Base-by-base conservation (phyloP, 30 jellyfish, hydroid and myxozoan genomes). In the Chironex yamaguchii region DNA sequence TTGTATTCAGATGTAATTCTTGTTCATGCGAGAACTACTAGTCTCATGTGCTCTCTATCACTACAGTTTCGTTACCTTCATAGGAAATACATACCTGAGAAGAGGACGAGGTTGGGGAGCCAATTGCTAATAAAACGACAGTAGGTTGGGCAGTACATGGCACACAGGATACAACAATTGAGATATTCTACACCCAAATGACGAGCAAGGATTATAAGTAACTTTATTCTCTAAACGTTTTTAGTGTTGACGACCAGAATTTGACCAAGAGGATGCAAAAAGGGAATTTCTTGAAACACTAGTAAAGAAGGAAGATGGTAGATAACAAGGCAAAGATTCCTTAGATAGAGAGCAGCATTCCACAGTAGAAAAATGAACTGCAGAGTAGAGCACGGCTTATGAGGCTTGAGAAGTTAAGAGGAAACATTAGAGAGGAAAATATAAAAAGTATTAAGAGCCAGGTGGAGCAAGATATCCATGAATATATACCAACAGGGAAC, bases 131-230 rank as follows among this genome's bases (percentile, higher is more conserved):
- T 76, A 79, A 76, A 53, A 53, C 89, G 62, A 33, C 62, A 22
- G 29, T 75, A 52, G 89, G 89, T 26, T 76, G 89, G 89, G 79
- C 89, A 1, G 89, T 76, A 2, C 89, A 76, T 76, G 79, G 89
- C 29, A 68, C 0, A 52, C 53, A 67, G 29, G 29, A 12, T 12
- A 35, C 36, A 17, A 36, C 4, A 3, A 63, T 62, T 36, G 74
- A 30, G 32, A 79, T 54, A n/a, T 79, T 29, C 66, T 79, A 62
- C 58, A 79, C 90, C 4, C 90, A 79, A 36, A 77, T 69, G 12
- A 77, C 81, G 29, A 77, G 42, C 36, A 67, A 53, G 35, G 81
- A 77, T 0, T 77, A 77, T 62, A 79, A 77, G 42, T 24, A 52
- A 53, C 49, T 77, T 2, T 77, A 77, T 0, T 53, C 79, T 34